Percentiles rank a stretch among this genome's conserved stretches.
Conservation (phyloP, 2,888 invertebrate genomes). For the Parapristionchus giblindavisi region DNA sequence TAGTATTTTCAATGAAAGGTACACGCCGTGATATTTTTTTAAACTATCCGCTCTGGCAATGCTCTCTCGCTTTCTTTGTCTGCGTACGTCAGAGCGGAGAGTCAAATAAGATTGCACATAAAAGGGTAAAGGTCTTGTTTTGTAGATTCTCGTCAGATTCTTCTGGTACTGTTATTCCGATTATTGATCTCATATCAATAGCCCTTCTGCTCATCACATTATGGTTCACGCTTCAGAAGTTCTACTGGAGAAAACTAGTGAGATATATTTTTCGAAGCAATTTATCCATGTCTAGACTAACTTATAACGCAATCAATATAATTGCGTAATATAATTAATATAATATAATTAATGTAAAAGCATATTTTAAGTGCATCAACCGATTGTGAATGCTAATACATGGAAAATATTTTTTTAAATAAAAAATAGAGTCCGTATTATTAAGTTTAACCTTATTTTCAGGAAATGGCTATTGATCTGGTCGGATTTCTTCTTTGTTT, state of each 20-base stretch:
- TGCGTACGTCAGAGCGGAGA: no score
- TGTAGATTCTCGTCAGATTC: background rate
- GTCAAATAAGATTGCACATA: no score
- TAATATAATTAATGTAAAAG: no score
- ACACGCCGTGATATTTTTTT: no score
- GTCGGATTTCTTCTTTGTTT: constrained; percentile 18
- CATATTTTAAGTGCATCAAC: no score
- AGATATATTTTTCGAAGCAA: background rate
- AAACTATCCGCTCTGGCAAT: no score
- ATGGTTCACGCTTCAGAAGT: constrained; percentile 37
- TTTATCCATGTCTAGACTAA: background rate
- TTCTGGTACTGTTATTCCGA: background rate
- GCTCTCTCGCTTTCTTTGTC: no score
- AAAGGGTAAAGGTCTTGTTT: no score
- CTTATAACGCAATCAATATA: background rate
- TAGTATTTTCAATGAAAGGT: no score
- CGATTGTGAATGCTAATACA: background rate
- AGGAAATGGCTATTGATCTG: constrained; percentile 17
- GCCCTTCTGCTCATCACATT: constrained; percentile 28
- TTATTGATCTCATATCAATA: constrained; percentile 27
- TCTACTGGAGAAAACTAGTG: constrained; percentile 28
- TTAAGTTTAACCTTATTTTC: background rate
- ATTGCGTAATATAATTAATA: background rate
- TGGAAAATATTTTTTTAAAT: background rate
- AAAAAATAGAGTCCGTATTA: background rate